Evolutionary conservation across 2,888 invertebrate species (phyloP), one percentile per base, ranked within the genome.

Genomic region (Tenthredo livida): DNA sequence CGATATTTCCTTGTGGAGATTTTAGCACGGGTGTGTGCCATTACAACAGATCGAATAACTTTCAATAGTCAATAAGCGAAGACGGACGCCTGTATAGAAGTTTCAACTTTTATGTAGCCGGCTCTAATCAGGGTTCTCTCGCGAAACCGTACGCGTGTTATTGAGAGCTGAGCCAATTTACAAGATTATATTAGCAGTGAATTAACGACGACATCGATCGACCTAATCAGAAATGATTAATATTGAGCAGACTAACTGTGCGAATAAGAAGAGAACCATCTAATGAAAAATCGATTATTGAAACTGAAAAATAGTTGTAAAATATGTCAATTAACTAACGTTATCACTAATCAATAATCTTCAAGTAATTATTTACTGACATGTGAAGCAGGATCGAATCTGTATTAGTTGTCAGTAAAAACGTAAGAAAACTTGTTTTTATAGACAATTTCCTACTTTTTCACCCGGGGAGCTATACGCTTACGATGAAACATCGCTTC

Each of bases 181-280:
- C 70, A 72, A 80, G 70, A 85, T 85, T 85, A 85, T 85, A 85
- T 85, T 47, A 85, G 72, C 73, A 50, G 17, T 7, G 58, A 83
- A 67, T 85, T 72, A 82, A 43, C 83, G 40, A n/a, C 50, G 12
- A 33, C 82, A 85, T 85, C 85, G 85, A 85, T 85, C 50, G 50
- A 54, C 82, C 67, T 67, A 5, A 70, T 70, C 29, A 37, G 43
- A 67, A 21, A 85, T 85, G 33, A 6, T 47, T 25, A 25, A 43
- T 43, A 47, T 47, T 25, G 15, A 47, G 15, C 15, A 12, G 47
- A 37, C 15, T 7, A 37, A 47, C 15, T 3, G 15, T 25, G 21
- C 17, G 10, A 43, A 73, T n/a, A n/a, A 21, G 47, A 21, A 40
- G n/a, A 47, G 47, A 17, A 47, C 21, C 1, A n/a, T n/a, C 25